Evolutionary conservation across 2,888 invertebrate species (phyloP), one percentile per base, ranked within the genome.

Genomic region (Caenorhabditis angaria): DNA sequence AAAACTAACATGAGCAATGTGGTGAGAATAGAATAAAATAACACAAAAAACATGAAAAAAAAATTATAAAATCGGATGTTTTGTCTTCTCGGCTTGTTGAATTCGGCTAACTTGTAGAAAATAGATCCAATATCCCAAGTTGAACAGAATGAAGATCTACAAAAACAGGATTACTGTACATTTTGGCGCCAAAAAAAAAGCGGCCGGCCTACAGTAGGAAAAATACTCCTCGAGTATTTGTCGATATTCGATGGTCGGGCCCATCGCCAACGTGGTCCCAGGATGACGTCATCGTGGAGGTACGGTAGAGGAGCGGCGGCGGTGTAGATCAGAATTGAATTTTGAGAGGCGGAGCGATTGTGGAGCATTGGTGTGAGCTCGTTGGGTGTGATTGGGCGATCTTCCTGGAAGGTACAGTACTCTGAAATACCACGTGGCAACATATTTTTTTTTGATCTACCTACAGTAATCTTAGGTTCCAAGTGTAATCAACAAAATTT

Each of bases 221-320:
- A 97, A 88, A 96, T 93, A 89, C 97, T 94, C 88, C 97, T 92
- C 72, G 96, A 95, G 90, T 97, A 97, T 91, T 97, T 97, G 92
- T 97, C 97, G 90, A 97, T 97, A 90, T 95, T 96, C 88, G 95
- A 95, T 70, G 95, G 95, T 85, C 94, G 70, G 24, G 77, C 53
- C 69, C 75, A 75, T 47, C 61, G 55, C 75, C 72, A 72, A 53
- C 62, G 55, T 20, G 64, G 29, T n/a, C 70, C 64, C 22, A 66
- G 62, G n/a, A 61, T 61, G 22, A 60, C 64, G 22, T 63, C 63
- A 8, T 60, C 32, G n/a, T 61, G 61, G 1, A 65, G 50, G 4
- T 61, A 54, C 6, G 70, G 65, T 71, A 66, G 53, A 63, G 27
- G 67, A 61, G n/a, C n/a, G n/a, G n/a, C n/a, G n/a, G n/a, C n/a